phyloP scores from a whole-genome alignment of 2,113 vertebrate genomes.

The Centropus unirufus region DNA sequence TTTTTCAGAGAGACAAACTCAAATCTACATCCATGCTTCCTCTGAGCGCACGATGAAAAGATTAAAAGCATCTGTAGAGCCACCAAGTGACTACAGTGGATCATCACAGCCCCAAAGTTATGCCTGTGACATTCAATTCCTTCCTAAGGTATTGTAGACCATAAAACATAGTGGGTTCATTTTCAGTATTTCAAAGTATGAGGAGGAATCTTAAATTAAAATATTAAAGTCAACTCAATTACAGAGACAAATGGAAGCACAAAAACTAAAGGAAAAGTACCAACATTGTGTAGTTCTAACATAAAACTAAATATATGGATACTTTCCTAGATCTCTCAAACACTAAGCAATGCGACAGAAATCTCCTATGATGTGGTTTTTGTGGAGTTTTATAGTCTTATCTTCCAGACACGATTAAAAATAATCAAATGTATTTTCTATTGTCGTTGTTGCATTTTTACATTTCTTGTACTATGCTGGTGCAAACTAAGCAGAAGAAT shows the following conservation, averaged over 20 bases:
- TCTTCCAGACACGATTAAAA: not conserved
- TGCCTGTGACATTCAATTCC: accelerated
- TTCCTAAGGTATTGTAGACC: not conserved
- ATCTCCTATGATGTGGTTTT: not conserved
- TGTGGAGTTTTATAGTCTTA: not conserved
- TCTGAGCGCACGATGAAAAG: not conserved
- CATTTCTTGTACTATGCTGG: not conserved
- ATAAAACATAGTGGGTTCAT: not conserved
- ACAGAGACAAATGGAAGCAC: not conserved
- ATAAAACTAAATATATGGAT: not conserved
- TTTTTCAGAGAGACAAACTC: not conserved
- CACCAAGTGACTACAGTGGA: not conserved
- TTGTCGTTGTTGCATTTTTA: not conserved
- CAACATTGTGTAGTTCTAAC: not conserved
- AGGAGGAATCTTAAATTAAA: not conserved
- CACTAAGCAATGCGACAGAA: not conserved
- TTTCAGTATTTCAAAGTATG: not conserved
- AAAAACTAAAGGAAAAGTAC: not conserved
- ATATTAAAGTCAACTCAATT: not conserved
- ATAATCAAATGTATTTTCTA: not conserved
- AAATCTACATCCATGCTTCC: not conserved
- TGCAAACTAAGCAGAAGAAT: not conserved
- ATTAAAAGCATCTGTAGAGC: not conserved
- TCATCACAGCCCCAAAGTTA: not conserved
- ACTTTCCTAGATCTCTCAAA: not conserved